Base-by-base conservation (phyloP, 2,888 invertebrate genomes). In the Drosophila formosana region DNA sequence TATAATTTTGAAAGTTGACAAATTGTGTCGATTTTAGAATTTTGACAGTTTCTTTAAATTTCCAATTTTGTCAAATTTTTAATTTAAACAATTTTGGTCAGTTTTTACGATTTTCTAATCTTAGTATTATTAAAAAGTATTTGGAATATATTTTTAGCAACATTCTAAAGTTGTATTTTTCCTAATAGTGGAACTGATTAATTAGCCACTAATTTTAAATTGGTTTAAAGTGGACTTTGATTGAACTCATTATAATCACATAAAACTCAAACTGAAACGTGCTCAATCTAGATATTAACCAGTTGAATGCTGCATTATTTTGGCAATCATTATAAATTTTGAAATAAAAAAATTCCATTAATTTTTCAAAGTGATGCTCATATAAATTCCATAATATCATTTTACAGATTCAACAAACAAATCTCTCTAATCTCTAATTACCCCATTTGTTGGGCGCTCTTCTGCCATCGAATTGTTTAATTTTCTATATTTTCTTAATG, bases 401-500 rank as follows among this genome's bases (percentile, higher is more conserved):
- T 72, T 62, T 55, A 50, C 66, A 53, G 50, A 43, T 60, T 37
- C 51, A 66, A 41, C 62, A 58, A 66, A 51, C 39, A 52, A 41
- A 56, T 72, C 53, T 61, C 53, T 61, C 37, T 32, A 39, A 49
- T 57, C n/a, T n/a, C n/a, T 60, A 52, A 66, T 65, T 30, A 9
- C 28, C 51, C 32, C 53, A 70, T 71, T 79, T 66, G 58, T 5
- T 47, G 7, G 45, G 62, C 63, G 60, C 60, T 46, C 57, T 51
- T 63, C 63, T 49, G 45, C 18, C 39, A 65, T 53, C 43, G 32
- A 39, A 43, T 65, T 73, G 66, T 78, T 77, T 66, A 51, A 55
- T 65, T 60, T 73, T 65, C 51, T 32, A 74, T 58, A 80, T 78
- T 64, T 60, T 64, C 50, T 62, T 49, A 23, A 56, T 58, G 39